Conservation (phyloP, 1,140 invertebrate species). For the Drosophila nannoptera region DNA sequence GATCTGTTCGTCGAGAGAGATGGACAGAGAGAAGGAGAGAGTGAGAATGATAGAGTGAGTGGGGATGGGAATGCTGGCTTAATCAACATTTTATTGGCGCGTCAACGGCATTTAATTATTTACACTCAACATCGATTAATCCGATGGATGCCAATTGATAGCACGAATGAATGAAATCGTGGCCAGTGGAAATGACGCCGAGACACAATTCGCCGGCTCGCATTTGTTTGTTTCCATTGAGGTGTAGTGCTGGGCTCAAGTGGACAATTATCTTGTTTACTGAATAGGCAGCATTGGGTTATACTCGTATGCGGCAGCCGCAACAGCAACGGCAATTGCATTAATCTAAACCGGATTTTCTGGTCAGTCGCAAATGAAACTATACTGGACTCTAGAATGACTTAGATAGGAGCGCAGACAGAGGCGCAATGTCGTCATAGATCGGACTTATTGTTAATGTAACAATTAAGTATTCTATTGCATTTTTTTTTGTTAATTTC, state of each 20-base stretch:
- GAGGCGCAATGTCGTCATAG: slow-evolving; percentile 22
- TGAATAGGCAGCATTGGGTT: slow-evolving; percentile 21
- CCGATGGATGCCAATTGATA: slow-evolving; percentile 24
- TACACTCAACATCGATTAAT: slow-evolving; percentile 42
- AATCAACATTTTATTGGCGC: background rate
- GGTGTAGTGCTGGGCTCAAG: slow-evolving; percentile 9
- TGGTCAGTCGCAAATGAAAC: slow-evolving; percentile 20
- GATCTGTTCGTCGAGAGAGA: slow-evolving; percentile 82
- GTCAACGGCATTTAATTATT: slow-evolving; percentile 54
- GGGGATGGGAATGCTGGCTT: too few relatives aligned
- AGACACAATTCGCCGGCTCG: slow-evolving; percentile 38
- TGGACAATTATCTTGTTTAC: slow-evolving; percentile 30
- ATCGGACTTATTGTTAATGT: background rate
- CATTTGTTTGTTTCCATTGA: slow-evolving; percentile 27
- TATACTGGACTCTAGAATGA: slow-evolving; percentile 2
- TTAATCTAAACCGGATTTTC: slow-evolving; percentile 37
- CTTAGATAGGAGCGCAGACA: slow-evolving; percentile 1
- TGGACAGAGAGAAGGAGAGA: slow-evolving; percentile 13
- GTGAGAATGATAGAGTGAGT: background rate
- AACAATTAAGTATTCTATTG: background rate
- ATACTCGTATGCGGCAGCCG: slow-evolving; percentile 6
- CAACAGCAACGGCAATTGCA: slow-evolving; percentile 14
- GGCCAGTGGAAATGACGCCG: slow-evolving; percentile 19
- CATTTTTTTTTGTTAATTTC: background rate
- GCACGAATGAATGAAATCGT: slow-evolving; percentile 66